Evolutionary conservation across 2,113 vertebrate genomes (phyloP), one percentile per base, ranked within the genome.

Genomic region (Perccottus glenii): DNA sequence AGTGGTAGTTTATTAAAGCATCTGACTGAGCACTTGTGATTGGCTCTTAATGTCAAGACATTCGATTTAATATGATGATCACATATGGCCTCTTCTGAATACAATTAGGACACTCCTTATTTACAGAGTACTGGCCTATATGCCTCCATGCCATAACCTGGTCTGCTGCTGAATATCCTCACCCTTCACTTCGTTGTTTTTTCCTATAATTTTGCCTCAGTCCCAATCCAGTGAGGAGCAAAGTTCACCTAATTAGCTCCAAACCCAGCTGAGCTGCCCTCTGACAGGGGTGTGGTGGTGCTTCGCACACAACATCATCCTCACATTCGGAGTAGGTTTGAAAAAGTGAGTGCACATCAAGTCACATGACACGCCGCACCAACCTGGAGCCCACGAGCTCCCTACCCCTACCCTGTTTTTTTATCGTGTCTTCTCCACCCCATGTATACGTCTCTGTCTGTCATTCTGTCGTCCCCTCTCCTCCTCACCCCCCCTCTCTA

Each of bases 171-270:
- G 49, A 11, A 11, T 59, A 44, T 63, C 14, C 2, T 64, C 32
- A 66, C 44, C 44, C 70, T 12, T 62, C 50, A 12, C 58, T 44
- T 27, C 3, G 19, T 27, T 27, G 5, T 49, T 40, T 12, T 38
- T 40, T 32, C 35, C 52, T 15, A 51, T 52, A 46, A 36, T 45
- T 65, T 76, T 14, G 5, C 40, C 45, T 59, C 63, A 67, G 44
- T 46, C 63, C 58, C 78, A 50, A 42, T 36, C 77, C 55, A 42
- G 32, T 19, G 11, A 74, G 65, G 78, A 76, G 76, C 77, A 82
- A 64, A 82, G 83, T 75, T 89, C 75, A 79, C 48, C 84, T 83
- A 74, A 86, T 89, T 84, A 87, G 49, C 67, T 67, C 71, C 73
- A 82, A 70, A 70, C 67, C 67, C 83, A 85, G 81, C 86, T 87